A percentile compares a stretch with the other conserved stretches of the same genome.
phyloP scores from a whole-genome alignment of 2,797 vertebrate species.

The Tenualosa ilisha region DNA sequence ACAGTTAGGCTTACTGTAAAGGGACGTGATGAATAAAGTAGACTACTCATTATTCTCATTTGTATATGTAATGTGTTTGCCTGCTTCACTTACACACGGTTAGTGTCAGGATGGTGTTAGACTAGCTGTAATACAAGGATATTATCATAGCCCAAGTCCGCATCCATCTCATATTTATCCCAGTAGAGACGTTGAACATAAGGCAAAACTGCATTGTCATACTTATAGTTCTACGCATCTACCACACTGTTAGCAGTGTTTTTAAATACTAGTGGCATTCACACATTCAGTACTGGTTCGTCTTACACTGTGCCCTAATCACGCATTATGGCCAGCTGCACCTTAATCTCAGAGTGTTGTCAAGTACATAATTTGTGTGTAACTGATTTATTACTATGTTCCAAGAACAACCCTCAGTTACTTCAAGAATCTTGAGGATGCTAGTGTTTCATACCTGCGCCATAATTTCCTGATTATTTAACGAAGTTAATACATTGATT shows the following conservation, averaged over 20 bases:
- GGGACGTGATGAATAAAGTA: not conserved
- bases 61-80: not conserved
- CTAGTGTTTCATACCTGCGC: not conserved
- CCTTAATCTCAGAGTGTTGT: no score
- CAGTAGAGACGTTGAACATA: not conserved
- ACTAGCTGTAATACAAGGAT: not conserved
- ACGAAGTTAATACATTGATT: no score
- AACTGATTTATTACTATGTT: not conserved
- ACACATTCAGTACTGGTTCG: no score
- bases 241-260: not conserved
- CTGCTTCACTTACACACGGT: not conserved
- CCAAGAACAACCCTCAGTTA: not conserved
- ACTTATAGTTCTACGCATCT: not conserved
- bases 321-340: no score
- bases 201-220: not conserved
- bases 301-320: not conserved
- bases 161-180: not conserved
- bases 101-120: not conserved
- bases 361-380: not conserved
- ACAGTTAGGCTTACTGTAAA: not conserved
- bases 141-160: not conserved
- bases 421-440: not conserved
- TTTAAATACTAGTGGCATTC: no score
- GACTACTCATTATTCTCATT: not conserved
- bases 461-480: no score